Percentiles rank a stretch among this genome's conserved stretches.
Conservation (phyloP, 1,140 invertebrate genomes). For the Dinoponera quadriceps region DNA sequence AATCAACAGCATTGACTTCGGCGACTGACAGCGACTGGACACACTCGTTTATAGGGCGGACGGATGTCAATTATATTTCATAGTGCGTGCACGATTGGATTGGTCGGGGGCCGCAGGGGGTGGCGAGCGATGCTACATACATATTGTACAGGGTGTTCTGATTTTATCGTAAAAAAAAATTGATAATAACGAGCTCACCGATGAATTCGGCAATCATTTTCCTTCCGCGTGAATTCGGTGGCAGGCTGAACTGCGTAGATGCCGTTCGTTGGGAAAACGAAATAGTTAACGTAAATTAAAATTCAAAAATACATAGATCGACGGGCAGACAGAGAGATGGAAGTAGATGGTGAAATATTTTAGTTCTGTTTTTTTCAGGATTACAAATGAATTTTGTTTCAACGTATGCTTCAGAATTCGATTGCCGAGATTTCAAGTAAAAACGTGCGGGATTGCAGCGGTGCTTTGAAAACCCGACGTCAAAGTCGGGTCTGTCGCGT, state of each 20-base stretch:
- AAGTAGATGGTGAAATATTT: not conserved
- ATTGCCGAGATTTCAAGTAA: not conserved
- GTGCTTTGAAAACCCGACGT: not conserved
- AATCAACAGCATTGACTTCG: constrained; percentile 65
- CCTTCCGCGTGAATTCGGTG: not conserved
- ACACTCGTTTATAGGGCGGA: constrained; percentile 70
- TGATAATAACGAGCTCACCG: not conserved
- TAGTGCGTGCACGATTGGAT: constrained; percentile 64
- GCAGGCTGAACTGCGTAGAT: not conserved
- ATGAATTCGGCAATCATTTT: constrained; percentile 3
- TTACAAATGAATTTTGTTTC: not conserved
- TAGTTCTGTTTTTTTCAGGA: not conserved
- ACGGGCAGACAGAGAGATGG: no score
- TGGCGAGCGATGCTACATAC: constrained; percentile 48
- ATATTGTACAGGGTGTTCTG: constrained; percentile 25
- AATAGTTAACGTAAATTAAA: constrained; percentile 11
- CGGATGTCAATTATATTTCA: constrained; percentile 76
- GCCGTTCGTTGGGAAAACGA: not conserved
- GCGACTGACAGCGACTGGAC: constrained; percentile 68
- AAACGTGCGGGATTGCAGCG: not conserved
- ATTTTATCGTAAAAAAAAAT: constrained; percentile 15
- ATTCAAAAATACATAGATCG: not conserved
- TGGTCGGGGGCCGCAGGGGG: constrained; percentile 26
- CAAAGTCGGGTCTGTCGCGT: not conserved
- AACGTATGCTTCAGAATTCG: not conserved